A percentile compares a stretch with the other conserved stretches of the same genome.
Conservation (phyloP, 2,888 invertebrate species). For the Gymnocheta viridis region DNA sequence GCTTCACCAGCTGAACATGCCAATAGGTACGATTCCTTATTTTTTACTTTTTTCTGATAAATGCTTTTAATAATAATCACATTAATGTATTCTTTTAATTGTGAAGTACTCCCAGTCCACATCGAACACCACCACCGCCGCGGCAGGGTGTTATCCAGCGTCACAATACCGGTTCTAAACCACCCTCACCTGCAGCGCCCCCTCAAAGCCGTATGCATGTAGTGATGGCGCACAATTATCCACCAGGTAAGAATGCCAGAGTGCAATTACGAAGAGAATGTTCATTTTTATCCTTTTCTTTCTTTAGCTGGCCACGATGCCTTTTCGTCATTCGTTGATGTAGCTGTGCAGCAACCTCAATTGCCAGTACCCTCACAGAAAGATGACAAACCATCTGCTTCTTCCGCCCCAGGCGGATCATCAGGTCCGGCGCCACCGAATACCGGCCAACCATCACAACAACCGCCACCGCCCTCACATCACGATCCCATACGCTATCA, state of each 20-base stretch:
- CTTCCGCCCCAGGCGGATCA: slow-evolving; percentile 66
- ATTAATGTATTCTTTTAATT: slow-evolving; percentile 4
- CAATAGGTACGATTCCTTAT: slow-evolving; percentile 78
- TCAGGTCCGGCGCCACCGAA: slow-evolving; percentile 62
- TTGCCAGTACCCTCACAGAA: slow-evolving; percentile 91
- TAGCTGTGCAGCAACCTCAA: slow-evolving; percentile 95
- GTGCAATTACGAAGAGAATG: slow-evolving; percentile 52
- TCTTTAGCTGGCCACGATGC: slow-evolving; percentile 88
- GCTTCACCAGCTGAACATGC: slow-evolving; percentile 82
- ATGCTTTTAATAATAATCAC: not conserved
- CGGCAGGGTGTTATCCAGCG: slow-evolving; percentile 90
- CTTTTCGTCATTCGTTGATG: slow-evolving; percentile 93
- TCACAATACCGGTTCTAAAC: slow-evolving; percentile 85
- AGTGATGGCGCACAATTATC: slow-evolving; percentile 81
- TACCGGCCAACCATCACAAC: slow-evolving; percentile 65
- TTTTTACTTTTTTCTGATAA: not conserved
- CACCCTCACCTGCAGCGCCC: slow-evolving; percentile 83
- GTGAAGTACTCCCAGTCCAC: slow-evolving; percentile 82
- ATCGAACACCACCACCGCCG: slow-evolving; percentile 83
- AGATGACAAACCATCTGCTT: slow-evolving; percentile 78
- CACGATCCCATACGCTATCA: slow-evolving; percentile 80
- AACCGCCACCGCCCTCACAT: slow-evolving; percentile 75
- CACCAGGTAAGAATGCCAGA: slow-evolving; percentile 81
- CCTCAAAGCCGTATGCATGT: slow-evolving; percentile 83
- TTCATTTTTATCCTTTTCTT: slow-evolving; percentile 52